Base-by-base conservation (phyloP, 1,140 invertebrate species). In the Trachymyrmex cornetzi region DNA sequence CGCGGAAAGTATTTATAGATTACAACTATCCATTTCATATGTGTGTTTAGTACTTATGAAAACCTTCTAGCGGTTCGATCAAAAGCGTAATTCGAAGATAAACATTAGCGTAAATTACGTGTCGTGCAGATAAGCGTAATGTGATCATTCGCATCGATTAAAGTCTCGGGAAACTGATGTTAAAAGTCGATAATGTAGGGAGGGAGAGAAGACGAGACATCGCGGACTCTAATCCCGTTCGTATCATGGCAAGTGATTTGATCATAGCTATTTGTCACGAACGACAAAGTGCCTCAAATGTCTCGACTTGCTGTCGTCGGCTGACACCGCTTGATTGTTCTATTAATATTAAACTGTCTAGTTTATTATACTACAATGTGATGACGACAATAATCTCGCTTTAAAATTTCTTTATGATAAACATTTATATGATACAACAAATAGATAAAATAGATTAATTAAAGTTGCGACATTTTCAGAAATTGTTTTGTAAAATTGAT, bases 181-280 rank as follows among this genome's bases (percentile, higher is more conserved):
- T 64, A 30, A 38, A 34, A 34, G 12, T 24, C 19, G 75, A 50
- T 63, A 79, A 19, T 12, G 44, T 27, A 3, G 53, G 30, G n/a
- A 66, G 72, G 22, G 30, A n/a, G 55, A 61, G 12, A 77, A 30
- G n/a, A 57, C 69, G 74, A 30, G 55, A 22, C 16, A n/a, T 77
- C 57, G 74, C 57, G 61, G 7, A 30, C 61, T 79, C 61, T 53
- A 66, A 79, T 79, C 77, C 48, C 19, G 19, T 66, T 79, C 6
- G 48, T 19, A 48, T 64, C 44, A 53, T 30, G 74, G 34, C 27
- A 77, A 66, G 44, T 48, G 61, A 79, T 79, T 64, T 61, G 59
- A 79, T 79, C 61, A 50, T 79, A 53, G 77, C 61, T 66, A 79
- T 7, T 79, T 79, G 77, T 79, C 77, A 53, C 61, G 77, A 79